These are phyloP conservation scores for Sebastes goodei DNA, from an alignment of 2,797 vertebrate genomes.

Conservation along the genomic window DNA sequence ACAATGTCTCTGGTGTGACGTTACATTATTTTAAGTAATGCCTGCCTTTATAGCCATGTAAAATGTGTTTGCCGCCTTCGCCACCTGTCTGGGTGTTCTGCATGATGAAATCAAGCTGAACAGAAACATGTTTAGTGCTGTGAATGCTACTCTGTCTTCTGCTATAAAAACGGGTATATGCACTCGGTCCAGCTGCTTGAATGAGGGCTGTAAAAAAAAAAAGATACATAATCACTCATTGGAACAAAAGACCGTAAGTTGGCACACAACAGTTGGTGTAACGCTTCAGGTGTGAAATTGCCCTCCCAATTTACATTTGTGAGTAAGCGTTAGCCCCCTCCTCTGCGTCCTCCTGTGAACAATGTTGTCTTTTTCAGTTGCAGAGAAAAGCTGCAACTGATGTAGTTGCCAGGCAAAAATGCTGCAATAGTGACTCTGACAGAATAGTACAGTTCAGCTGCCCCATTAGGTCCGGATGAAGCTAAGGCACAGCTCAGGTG, in stretches of 20 bases:
- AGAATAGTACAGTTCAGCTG: slow-evolving; percentile 19
- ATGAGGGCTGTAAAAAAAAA: slow-evolving; percentile 31
- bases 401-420: slow-evolving; percentile 6
- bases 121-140: slow-evolving; percentile 32
- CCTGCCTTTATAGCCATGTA: slow-evolving; percentile 53
- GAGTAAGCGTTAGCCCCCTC: slow-evolving; percentile 29
- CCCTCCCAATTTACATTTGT: slow-evolving; percentile 54
- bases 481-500: slow-evolving; percentile 21
- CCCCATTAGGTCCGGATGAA: slow-evolving; percentile 38
- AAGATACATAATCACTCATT: slow-evolving; percentile 55
- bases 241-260: slow-evolving; percentile 68
- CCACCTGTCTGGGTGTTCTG: slow-evolving; percentile 65
- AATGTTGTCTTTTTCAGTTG: slow-evolving; percentile 27
- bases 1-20: slow-evolving; percentile 28
- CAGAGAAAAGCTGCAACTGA: slow-evolving; percentile 8
- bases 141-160: slow-evolving; percentile 50
- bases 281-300: slow-evolving; percentile 77
- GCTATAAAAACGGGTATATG: slow-evolving; percentile 39
- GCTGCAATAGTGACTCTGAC: slow-evolving; percentile 14
- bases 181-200: slow-evolving; percentile 54
- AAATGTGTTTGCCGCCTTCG: slow-evolving; percentile 49
- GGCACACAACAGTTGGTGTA: slow-evolving; percentile 64
- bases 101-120: slow-evolving; percentile 46
- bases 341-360: slow-evolving; percentile 22
- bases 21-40: slow-evolving; percentile 52